Percentiles rank a stretch among this genome's conserved stretches.
Conservation (phyloP, 2,113 vertebrate genomes). For the Daboia siamensis region DNA sequence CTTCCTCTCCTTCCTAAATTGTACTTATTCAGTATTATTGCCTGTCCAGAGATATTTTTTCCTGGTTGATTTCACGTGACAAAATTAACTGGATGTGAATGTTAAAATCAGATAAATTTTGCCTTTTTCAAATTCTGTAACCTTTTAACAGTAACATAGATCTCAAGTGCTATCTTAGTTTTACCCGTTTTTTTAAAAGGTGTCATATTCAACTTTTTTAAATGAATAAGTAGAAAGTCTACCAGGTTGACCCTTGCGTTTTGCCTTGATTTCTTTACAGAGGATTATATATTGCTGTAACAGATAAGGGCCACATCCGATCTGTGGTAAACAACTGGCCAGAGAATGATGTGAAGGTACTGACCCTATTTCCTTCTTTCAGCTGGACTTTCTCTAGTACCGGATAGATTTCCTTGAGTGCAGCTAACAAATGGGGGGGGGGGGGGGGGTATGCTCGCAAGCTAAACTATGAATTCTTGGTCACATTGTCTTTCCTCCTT, state of each 20-base stretch:
- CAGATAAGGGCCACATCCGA: slow-evolving; percentile 90
- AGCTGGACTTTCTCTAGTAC: slow-evolving; percentile 17
- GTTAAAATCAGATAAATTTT: not conserved
- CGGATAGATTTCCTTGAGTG: not conserved
- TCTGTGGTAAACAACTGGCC: slow-evolving; percentile 98
- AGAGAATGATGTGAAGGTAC: slow-evolving; percentile 89
- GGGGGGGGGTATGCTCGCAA: not conserved
- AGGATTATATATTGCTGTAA: slow-evolving; percentile 95
- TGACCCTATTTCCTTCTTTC: slow-evolving; percentile 17
- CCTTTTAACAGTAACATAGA: not conserved
- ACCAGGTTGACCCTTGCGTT: not conserved
- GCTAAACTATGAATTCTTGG: not conserved
- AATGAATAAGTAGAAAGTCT: not conserved
- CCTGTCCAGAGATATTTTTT: not conserved
- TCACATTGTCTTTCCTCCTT: not conserved
- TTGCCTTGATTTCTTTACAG: slow-evolving; percentile 63
- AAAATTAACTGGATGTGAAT: not conserved
- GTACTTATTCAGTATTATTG: not conserved
- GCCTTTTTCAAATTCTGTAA: not conserved
- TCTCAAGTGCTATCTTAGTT: not conserved
- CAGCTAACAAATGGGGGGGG: not conserved
- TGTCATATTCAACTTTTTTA: not conserved
- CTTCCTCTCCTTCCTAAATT: not conserved
- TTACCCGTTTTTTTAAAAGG: not conserved
- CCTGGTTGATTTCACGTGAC: not conserved